Evolutionary conservation across 2,113 vertebrate genomes (phyloP), one percentile per base, ranked within the genome.

Genomic region (Alexandromys fortis): DNA sequence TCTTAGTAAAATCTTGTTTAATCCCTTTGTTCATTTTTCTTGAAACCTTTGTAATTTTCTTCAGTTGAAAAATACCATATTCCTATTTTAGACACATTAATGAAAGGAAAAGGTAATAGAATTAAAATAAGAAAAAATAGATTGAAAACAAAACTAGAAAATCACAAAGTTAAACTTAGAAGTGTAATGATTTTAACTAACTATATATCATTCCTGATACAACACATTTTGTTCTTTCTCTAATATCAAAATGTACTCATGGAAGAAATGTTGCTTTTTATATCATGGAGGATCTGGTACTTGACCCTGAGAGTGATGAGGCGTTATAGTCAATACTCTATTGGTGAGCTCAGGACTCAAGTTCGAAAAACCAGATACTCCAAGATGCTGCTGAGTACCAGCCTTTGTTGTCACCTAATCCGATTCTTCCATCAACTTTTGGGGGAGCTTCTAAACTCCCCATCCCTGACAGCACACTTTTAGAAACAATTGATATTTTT

Each of bases 1-100:
- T 0, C 17, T 55, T 35, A 79, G 17, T 82, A 22, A 58, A 82
- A 35, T 22, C 33, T 61, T 38, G 22, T 61, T 82, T 61, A 82
- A 61, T 82, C 49, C 7, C 76, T 96, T 95, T 79, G 17, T 91
- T 98, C 65, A 81, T 92, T 91, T 91, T 67, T 45, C 76, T 96
- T 96, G 68, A 96, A 49, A 7, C 55, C 9, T 35, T 95, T 28
- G 14, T 2, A 42, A 58, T 58, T 94, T 96, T 73, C 33, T 77
- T 97, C n/a, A 88, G 85, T 19, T 17, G 2, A 92, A 81, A 70
- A 89, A 94, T 96, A 91, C 1, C 19, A 87, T 45, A 85, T 97
- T 98, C 95, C 22, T 65, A 63, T 89, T 96, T 94, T 42, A 97
- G 5, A 79, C 78, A 85, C 17, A 92, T 61, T 96, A 94, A 30